These are phyloP conservation scores for Hemibates koningsi DNA, from an alignment of 2,113 vertebrate species.

Conservation along the genomic window DNA sequence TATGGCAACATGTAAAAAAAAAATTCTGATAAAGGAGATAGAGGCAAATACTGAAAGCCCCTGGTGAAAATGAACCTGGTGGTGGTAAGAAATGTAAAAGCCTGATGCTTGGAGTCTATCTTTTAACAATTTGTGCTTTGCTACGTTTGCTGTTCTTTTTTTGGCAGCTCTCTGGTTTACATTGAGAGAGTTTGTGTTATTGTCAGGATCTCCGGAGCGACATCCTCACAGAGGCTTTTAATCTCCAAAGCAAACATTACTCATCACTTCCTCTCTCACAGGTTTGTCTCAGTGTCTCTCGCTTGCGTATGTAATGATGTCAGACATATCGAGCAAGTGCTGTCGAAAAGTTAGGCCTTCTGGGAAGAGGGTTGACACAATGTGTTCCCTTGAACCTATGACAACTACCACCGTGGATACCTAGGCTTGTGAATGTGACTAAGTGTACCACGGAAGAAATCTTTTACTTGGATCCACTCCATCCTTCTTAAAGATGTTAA, in stretches of 20 bases:
- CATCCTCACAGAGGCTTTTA: neutral
- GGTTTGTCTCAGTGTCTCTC: neutral
- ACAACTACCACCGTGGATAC: neutral
- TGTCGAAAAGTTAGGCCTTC: neutral
- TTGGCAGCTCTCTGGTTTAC: neutral
- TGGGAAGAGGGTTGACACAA: neutral
- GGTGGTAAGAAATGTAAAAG: neutral
- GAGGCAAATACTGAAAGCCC: neutral
- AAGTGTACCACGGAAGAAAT: neutral
- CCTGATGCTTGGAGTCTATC: neutral
- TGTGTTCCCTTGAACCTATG: neutral
- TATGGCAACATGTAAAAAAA: neutral
- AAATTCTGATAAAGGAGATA: neutral
- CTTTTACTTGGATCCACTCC: neutral
- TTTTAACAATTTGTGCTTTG: neutral
- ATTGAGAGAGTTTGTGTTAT: neutral
- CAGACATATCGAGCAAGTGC: slow-evolving; percentile 20
- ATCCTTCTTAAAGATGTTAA: neutral
- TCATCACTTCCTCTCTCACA: slow-evolving; percentile 27
- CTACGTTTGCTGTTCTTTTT: neutral
- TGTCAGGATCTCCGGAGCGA: neutral
- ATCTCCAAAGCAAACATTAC: slow-evolving; percentile 22
- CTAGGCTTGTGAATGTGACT: neutral
- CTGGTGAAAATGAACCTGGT: neutral
- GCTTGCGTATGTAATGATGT: slow-evolving; percentile 8